Percentiles rank a stretch among this genome's conserved stretches.
These are phyloP conservation scores for Argentina silus DNA, from an alignment of 2,797 vertebrate genomes.

Conservation along the genomic window DNA sequence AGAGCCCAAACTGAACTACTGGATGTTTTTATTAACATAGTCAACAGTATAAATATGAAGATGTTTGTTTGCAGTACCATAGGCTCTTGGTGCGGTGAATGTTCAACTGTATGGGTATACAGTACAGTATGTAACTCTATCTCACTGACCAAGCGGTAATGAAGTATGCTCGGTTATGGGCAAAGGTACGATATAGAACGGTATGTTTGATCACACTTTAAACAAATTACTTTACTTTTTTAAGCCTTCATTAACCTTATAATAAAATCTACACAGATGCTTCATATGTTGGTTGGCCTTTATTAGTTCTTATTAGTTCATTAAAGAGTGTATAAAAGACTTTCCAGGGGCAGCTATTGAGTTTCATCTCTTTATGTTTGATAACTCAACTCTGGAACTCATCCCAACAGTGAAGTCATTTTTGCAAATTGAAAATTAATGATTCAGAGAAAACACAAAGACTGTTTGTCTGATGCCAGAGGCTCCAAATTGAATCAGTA, in stretches of 20 bases:
- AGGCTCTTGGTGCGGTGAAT: background rate
- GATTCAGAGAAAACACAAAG: constrained; percentile 37
- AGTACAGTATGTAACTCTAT: too few species aligned
- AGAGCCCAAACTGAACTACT: constrained; percentile 23
- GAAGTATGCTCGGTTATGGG: too few species aligned
- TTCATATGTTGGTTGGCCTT: too few species aligned
- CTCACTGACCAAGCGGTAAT: too few species aligned
- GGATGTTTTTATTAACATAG: constrained; percentile 17
- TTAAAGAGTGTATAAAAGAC: background rate
- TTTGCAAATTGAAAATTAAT: constrained; percentile 23
- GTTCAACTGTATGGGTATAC: background rate
- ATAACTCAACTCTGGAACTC: background rate
- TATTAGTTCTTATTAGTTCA: too few species aligned
- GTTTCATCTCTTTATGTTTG: background rate
- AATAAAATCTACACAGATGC: too few species aligned
- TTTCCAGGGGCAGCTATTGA: background rate
- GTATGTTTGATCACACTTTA: too few species aligned
- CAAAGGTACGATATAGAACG: too few species aligned
- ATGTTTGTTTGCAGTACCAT: background rate
- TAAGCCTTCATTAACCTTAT: too few species aligned
- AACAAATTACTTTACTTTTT: too few species aligned
- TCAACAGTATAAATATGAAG: constrained; percentile 5
- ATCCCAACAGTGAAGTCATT: constrained; percentile 5
- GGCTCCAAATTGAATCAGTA: constrained; percentile 40
- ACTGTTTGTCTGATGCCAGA: constrained; percentile 28